Base-by-base conservation (phyloP, 2,888 invertebrate species). In the Lycophotia porphyrea region DNA sequence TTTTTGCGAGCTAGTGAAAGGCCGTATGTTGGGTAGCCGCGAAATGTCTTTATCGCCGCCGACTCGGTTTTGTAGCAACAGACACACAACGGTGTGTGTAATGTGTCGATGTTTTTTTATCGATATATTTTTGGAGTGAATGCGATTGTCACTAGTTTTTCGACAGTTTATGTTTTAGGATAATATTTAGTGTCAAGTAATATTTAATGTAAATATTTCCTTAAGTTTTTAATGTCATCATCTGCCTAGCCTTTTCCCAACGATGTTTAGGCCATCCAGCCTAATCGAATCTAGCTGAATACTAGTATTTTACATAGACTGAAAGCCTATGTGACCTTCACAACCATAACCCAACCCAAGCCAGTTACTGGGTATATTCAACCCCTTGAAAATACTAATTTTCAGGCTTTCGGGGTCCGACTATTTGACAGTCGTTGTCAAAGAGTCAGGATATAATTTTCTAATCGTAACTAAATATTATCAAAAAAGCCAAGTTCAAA, bases 11-110 rank as follows among this genome's bases (percentile, higher is more conserved):
- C 86, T 88, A 91, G 93, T 92, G 93, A 93, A 93, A 93, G 92
- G 90, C 82, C 88, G 91, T 86, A 82, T 84, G 89, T 86, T 87
- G 81, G 78, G 85, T 77, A 88, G 88, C 87, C 87, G 89, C 88
- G 86, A 93, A 93, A 94, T 94, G 93, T 93, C 94, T 94, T 94
- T 94, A 93, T 93, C 84, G 78, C 85, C 80, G 92, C 94, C 93
- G 93, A 91, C 93, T 90, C 86, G 84, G 85, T 86, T 90, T 90
- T 92, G 88, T 87, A 86, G 85, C 78, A 79, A 85, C 80, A 34
- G 52, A 70, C 39, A 63, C n/a, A 61, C 52, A 80, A 67, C 80
- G 52, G 75, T 36, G 58, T 55, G 63, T 61, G 55, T 84, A 74
- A 84, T 77, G 69, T 81, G 74, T 83, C 84, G 80, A 80, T 67